Percentiles rank a stretch among this genome's conserved stretches.
Conservation (phyloP, 1,140 invertebrate genomes). For the Drosophila albomicans region DNA sequence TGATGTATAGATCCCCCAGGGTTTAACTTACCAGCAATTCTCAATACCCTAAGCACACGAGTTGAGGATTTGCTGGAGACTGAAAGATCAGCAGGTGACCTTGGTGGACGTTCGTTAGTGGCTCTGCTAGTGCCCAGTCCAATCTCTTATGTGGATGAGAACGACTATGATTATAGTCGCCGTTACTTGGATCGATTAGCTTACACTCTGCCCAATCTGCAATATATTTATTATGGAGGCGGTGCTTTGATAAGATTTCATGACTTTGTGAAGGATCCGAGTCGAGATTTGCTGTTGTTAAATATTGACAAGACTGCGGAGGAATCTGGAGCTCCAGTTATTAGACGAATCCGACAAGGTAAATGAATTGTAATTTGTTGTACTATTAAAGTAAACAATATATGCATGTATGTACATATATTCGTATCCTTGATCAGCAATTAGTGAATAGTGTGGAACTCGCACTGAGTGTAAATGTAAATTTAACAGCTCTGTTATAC, state of each 20-base stretch:
- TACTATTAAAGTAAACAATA: background rate
- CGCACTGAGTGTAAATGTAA: too few relatives aligned
- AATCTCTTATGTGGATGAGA: constrained; percentile 76
- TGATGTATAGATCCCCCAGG: constrained; percentile 73
- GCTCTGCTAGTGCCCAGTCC: constrained; percentile 85
- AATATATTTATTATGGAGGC: constrained; percentile 85
- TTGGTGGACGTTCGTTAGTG: constrained; percentile 86
- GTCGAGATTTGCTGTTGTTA: constrained; percentile 82
- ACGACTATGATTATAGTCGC: constrained; percentile 85
- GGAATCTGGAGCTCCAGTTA: constrained; percentile 57
- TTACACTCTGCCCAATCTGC: constrained; percentile 86
- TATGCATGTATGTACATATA: background rate
- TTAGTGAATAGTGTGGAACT: too few relatives aligned
- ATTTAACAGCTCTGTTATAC: too few relatives aligned
- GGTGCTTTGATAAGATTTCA: constrained; percentile 85
- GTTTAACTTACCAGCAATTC: constrained; percentile 86
- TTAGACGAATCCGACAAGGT: constrained; percentile 78
- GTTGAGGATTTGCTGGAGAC: constrained; percentile 83
- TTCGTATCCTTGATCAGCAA: too few relatives aligned
- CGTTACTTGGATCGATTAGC: constrained; percentile 85
- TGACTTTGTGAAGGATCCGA: constrained; percentile 84
- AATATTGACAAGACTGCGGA: constrained; percentile 56
- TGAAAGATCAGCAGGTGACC: constrained; percentile 78
- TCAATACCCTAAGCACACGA: constrained; percentile 81
- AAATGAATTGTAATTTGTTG: constrained; percentile 2